Conservation (phyloP, 2,797 vertebrate genomes). For the Acipenser transmontanus region DNA sequence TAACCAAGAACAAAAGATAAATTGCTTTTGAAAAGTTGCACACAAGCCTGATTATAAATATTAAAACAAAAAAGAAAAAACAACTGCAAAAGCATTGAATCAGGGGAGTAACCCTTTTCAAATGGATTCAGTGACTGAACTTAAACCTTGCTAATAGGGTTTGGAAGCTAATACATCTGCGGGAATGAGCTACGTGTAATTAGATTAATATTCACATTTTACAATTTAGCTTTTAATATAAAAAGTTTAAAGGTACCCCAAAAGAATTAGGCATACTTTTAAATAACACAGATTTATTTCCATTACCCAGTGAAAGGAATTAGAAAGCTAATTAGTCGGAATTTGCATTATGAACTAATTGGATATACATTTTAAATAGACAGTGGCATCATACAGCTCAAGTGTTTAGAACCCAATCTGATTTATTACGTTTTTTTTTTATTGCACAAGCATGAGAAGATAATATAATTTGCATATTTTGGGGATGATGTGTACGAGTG, state of each 20-base stretch:
- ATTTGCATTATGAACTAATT: constrained; percentile 72
- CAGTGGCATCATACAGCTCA: constrained; percentile 27
- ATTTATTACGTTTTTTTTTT: constrained; percentile 36
- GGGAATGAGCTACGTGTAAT: constrained; percentile 74
- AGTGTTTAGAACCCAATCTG: constrained; percentile 39
- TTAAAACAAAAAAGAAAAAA: neutral
- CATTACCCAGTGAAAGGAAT: constrained; percentile 73
- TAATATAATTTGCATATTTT: constrained; percentile 41
- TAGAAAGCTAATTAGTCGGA: constrained; percentile 75
- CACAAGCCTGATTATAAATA: no score
- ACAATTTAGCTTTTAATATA: constrained; percentile 88
- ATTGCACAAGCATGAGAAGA: constrained; percentile 33
- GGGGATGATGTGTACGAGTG: constrained; percentile 28
- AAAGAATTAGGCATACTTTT: constrained; percentile 61
- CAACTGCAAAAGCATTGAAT: constrained; percentile 6
- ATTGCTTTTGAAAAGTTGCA: neutral
- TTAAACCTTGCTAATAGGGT: constrained; percentile 23
- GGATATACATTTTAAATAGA: constrained; percentile 55
- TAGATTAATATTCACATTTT: constrained; percentile 91
- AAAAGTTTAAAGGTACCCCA: constrained; percentile 79
- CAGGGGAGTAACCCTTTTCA: constrained; percentile 5
- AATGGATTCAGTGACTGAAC: constrained; percentile 16
- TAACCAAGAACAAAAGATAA: neutral
- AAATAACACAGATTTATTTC: constrained; percentile 68
- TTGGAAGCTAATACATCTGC: constrained; percentile 28